Base-by-base conservation (phyloP, 2,888 invertebrate species). In the Globia sparganii region DNA sequence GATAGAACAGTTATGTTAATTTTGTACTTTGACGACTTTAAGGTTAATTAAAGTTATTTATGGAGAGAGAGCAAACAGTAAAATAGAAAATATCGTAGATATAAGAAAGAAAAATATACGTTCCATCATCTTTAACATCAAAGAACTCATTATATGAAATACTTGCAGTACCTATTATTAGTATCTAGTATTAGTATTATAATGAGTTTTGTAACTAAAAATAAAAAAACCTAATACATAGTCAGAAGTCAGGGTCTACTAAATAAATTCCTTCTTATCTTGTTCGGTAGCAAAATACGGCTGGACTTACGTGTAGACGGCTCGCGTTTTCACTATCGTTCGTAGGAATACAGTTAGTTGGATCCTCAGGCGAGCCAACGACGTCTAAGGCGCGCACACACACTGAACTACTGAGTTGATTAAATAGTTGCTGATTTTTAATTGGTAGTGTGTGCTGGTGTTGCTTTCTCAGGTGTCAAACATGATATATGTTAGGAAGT, bases 301-400 rank as follows among this genome's bases (percentile, higher is more conserved):
- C 78, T 67, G 70, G 53, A 67, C 75, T 78, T 78, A 75, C 77
- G 81, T 86, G 83, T 80, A 80, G 83, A 81, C 80, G 75, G 72
- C 77, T 80, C 15, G 34, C 37, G 81, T 83, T 87, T 87, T 87
- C 87, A 87, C 88, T 87, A 86, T 87, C 87, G 81, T 88, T 86
- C 61, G 79, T 72, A 67, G 18, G 56, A 81, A 84, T 88, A 87
- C 88, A 87, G 87, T 88, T 87, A 87, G 58, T 79, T 80, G 76
- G 65, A 78, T 78, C 77, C 34, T 74, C 86, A 78, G 81, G 21
- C 77, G 72, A 71, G 74, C 49, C 79, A 80, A 73, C 75, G 78
- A 74, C 49, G 67, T 75, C 68, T 82, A 75, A 80, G 75, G 80
- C 64, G n/a, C n/a, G 58, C 1, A 64, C 79, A 4, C 78, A 88